These are phyloP conservation scores for Thereva unica DNA, from an alignment of 2,888 invertebrate species.

Conservation along the genomic window DNA sequence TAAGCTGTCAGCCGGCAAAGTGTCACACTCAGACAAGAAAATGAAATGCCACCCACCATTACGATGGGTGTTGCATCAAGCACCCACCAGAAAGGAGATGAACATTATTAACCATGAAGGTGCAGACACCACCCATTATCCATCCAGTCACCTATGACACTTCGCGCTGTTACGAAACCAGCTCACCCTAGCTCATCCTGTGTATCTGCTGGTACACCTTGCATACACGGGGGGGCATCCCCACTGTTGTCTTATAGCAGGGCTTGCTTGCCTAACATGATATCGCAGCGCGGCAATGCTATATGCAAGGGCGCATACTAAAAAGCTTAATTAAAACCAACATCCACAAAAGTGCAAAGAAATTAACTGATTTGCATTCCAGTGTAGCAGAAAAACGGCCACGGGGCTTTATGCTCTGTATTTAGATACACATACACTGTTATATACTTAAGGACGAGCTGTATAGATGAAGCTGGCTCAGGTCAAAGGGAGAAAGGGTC, in stretches of 20 bases:
- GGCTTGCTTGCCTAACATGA: slow-evolving; percentile 10
- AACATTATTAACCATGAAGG: too few species aligned
- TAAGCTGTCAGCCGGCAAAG: not conserved
- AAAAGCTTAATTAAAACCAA: slow-evolving; percentile 28
- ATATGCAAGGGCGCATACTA: slow-evolving; percentile 10
- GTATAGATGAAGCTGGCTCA: not conserved
- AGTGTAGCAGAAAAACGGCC: not conserved
- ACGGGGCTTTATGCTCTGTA: not conserved
- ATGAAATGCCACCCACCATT: not conserved
- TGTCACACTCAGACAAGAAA: not conserved
- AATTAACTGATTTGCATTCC: slow-evolving; percentile 32
- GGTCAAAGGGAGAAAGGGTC: not conserved
- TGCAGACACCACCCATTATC: too few species aligned
- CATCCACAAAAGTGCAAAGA: slow-evolving; percentile 22
- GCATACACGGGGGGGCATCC: not conserved
- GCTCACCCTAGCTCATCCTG: too few species aligned
- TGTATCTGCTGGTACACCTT: not conserved
- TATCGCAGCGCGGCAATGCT: slow-evolving; percentile 4
- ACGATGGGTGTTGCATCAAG: too few species aligned
- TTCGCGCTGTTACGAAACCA: too few species aligned
- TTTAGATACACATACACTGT: too few species aligned
- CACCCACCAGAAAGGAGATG: too few species aligned
- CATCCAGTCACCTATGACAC: too few species aligned
- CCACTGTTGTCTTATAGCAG: slow-evolving; percentile 3
- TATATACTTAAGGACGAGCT: too few species aligned